These are phyloP conservation scores for Ophion ventricosus DNA, from an alignment of 2,888 invertebrate species.

Conservation along the genomic window DNA sequence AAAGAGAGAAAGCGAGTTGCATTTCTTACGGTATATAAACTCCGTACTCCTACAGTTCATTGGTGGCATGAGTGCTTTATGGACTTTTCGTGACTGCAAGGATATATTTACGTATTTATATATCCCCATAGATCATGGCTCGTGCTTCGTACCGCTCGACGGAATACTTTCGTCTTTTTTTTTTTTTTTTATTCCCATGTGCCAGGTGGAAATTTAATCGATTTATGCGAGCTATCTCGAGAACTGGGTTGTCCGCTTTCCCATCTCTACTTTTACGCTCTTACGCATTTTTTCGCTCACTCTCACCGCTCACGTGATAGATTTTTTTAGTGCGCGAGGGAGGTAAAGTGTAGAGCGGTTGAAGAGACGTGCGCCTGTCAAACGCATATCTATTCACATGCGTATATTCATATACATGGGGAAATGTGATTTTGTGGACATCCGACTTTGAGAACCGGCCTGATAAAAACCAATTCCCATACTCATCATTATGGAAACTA, in stretches of 20 bases:
- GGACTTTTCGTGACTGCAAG: conserved; percentile 5
- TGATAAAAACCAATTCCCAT: no score
- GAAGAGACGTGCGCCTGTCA: conserved; percentile 7
- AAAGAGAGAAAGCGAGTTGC: neutral
- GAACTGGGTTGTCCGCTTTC: conserved; percentile 10
- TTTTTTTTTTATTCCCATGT: neutral
- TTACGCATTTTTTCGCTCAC: conserved; percentile 13
- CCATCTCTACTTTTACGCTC: neutral
- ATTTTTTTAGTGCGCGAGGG: conserved; percentile 2
- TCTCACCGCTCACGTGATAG: neutral
- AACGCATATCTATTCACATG: conserved; percentile 14
- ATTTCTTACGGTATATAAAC: conserved; percentile 10
- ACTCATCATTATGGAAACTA: no score
- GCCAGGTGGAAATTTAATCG: conserved; percentile 26
- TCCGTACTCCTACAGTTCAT: conserved; percentile 14
- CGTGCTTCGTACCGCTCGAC: conserved; percentile 7
- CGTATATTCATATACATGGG: neutral
- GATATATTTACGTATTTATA: conserved; percentile 19
- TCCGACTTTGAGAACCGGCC: neutral
- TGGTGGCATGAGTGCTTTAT: conserved; percentile 2
- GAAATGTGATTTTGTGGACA: conserved; percentile 7
- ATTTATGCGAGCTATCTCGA: conserved; percentile 27
- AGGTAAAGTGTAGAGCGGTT: conserved; percentile 4
- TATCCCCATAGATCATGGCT: conserved; percentile 10
- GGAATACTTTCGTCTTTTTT: neutral